A percentile compares a stretch with the other conserved stretches of the same genome.
Evolutionary conservation across 2,113 vertebrate species (phyloP).

Genomic region (Zosterops hypoxanthus): DNA sequence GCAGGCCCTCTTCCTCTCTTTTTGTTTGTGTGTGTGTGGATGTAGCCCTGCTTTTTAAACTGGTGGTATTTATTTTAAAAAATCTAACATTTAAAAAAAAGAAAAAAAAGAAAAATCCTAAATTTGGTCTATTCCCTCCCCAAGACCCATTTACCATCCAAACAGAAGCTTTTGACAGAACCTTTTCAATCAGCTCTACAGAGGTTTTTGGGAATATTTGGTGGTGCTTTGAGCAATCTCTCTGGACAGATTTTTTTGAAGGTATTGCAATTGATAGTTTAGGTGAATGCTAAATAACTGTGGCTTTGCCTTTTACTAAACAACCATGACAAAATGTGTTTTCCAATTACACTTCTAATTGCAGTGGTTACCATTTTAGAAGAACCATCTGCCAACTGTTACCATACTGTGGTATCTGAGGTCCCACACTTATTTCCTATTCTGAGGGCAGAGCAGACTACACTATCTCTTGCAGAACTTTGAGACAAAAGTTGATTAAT

Average conservation of each 20-base stretch:
- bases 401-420: slow-evolving; percentile 16
- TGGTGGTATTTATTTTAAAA: not conserved
- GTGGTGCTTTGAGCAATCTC: not conserved
- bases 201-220: not conserved
- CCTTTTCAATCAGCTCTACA: not conserved
- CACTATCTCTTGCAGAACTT: not conserved
- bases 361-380: slow-evolving; percentile 1
- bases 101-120: too few relatives aligned
- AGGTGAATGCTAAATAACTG: not conserved
- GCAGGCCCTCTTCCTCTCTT: not conserved
- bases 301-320: not conserved
- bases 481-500: slow-evolving; percentile 26
- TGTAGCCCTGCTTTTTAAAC: not conserved
- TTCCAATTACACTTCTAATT: not conserved
- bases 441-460: not conserved
- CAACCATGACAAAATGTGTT: not conserved
- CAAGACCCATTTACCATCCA: not conserved
- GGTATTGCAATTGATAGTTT: not conserved
- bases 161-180: not conserved
- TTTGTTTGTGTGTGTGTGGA: not conserved
- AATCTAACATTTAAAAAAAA: not conserved
- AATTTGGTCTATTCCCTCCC: not conserved
- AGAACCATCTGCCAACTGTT: not conserved
- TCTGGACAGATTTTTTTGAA: not conserved
- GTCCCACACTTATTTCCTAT: slow-evolving; percentile 32